A percentile compares a stretch with the other conserved stretches of the same genome.
Evolutionary conservation across 1,140 invertebrate species (phyloP).

Genomic region (Bombus polaris): DNA sequence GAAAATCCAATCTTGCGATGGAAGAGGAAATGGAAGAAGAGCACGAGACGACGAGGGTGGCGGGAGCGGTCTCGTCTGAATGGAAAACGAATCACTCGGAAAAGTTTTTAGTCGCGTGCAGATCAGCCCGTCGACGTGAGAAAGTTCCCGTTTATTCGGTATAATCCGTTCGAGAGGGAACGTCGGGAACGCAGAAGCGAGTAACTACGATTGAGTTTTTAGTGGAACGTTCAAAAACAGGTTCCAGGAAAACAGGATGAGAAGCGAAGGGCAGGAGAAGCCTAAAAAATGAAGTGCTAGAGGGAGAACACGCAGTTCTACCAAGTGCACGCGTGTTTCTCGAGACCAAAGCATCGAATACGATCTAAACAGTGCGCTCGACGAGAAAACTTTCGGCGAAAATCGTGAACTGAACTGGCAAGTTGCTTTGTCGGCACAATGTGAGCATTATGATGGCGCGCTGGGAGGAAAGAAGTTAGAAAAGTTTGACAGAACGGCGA

Average conservation of each 20-base stretch:
- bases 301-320: too few species aligned
- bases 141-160: slow-evolving; percentile 63
- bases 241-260: not conserved
- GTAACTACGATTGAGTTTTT: slow-evolving; percentile 29
- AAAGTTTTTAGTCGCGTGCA: slow-evolving; percentile 60
- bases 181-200: not conserved
- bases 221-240: not conserved
- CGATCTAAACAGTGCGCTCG: slow-evolving; percentile 31
- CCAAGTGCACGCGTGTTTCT: slow-evolving; percentile 8
- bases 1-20: slow-evolving; percentile 64
- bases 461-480: slow-evolving; percentile 49
- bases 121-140: slow-evolving; percentile 44
- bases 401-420: not conserved
- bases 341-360: slow-evolving; percentile 1
- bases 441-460: slow-evolving; percentile 37
- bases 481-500: slow-evolving; percentile 39
- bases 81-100: slow-evolving; percentile 69
- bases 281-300: too few species aligned
- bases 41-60: not conserved
- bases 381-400: slow-evolving; percentile 43
- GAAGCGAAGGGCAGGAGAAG: too few species aligned
- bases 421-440: slow-evolving; percentile 39
- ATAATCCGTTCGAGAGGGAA: slow-evolving; percentile 36
- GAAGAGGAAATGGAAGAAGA: slow-evolving; percentile 29
- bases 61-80: slow-evolving; percentile 37